A percentile compares a stretch with the other conserved stretches of the same genome.
Conservation (phyloP, 2,797 vertebrate species). For the Arremon brunneinucha region DNA sequence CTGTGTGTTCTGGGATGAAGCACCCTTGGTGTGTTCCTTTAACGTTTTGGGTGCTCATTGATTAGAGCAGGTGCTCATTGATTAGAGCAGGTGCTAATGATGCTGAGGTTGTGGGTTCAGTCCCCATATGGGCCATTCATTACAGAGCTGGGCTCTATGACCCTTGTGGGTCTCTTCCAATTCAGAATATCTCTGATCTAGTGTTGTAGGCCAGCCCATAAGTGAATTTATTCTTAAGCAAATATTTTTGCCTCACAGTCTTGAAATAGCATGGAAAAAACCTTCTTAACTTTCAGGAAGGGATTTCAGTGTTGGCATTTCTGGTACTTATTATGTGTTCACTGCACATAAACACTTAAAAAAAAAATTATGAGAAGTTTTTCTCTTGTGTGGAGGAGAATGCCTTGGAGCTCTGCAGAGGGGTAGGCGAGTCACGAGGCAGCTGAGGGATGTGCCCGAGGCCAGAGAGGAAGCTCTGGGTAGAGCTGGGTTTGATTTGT, state of each 20-base stretch:
- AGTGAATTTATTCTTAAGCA: neutral
- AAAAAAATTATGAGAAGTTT: neutral
- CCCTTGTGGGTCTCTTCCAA: neutral
- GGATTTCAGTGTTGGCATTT: neutral
- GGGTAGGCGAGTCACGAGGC: neutral
- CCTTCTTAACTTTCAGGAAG: neutral
- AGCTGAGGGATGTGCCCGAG: neutral
- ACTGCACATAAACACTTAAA: neutral
- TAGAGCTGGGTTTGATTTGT: neutral
- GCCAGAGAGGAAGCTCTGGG: neutral
- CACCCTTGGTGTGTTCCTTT: neutral
- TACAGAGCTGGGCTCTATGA: neutral
- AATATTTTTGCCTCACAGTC: neutral
- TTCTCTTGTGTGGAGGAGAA: neutral
- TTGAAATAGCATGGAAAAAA: neutral
- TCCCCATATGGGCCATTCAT: neutral
- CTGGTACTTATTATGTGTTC: neutral
- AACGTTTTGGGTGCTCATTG: neutral
- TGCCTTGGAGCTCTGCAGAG: neutral
- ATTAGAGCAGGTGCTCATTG: neutral
- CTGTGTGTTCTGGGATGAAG: neutral
- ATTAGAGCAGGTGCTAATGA: neutral
- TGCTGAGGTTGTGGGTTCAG: fast-evolving
- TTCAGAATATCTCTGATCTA: neutral
- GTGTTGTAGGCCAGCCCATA: neutral